Percentiles rank a stretch among this genome's conserved stretches.
These are phyloP conservation scores for Cephalopterus ornatus DNA, from an alignment of 2,113 vertebrate genomes.

Conservation along the genomic window DNA sequence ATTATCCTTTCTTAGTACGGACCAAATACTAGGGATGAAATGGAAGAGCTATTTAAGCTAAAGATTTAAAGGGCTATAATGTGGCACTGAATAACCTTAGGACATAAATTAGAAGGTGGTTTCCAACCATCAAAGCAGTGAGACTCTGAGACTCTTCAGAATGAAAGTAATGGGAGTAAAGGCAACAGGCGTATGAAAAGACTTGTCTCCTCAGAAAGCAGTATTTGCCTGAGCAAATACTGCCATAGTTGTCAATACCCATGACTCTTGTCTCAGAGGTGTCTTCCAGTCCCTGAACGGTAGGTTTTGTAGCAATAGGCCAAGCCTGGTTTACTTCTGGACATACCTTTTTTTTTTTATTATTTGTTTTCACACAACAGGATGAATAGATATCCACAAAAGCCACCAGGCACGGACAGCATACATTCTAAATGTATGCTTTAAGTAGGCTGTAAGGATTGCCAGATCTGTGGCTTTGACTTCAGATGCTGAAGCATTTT, in stretches of 20 bases:
- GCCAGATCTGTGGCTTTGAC: neutral
- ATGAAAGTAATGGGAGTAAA: neutral
- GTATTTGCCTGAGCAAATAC: neutral
- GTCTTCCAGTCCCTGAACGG: neutral
- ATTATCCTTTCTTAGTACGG: constrained; percentile 53
- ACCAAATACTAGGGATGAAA: constrained; percentile 36
- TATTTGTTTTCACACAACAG: neutral
- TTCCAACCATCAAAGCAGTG: neutral
- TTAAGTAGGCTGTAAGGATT: neutral
- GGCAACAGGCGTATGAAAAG: neutral
- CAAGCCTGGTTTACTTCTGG: neutral
- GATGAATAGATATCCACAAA: neutral
- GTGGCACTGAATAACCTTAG: neutral
- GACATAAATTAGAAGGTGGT: neutral
- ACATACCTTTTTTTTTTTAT: neutral
- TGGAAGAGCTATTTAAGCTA: constrained; percentile 31
- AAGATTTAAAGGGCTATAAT: neutral
- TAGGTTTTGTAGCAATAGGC: neutral
- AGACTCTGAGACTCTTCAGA: neutral
- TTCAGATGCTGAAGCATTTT: neutral
- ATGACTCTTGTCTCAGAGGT: neutral
- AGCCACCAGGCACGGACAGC: neutral
- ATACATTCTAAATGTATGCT: neutral
- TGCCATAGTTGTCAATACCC: neutral
- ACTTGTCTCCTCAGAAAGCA: neutral